phyloP scores from a whole-genome alignment of 2,113 vertebrate species.

The Percina caprodes region DNA sequence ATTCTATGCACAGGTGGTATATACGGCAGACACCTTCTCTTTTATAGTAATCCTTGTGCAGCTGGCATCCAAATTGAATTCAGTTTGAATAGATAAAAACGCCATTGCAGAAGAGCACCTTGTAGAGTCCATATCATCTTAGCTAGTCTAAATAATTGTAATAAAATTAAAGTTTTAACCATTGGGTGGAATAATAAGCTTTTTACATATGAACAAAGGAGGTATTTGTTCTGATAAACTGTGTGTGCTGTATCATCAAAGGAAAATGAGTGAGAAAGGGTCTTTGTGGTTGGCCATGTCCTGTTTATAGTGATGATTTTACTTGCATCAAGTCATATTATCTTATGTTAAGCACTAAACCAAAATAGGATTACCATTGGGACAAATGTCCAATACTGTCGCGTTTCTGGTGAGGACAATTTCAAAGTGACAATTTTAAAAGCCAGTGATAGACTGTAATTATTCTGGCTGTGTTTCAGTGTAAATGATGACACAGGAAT shows the following conservation, averaged over 20 bases:
- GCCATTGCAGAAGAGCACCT: not conserved
- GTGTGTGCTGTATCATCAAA: slow-evolving; percentile 8
- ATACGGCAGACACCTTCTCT: slow-evolving; percentile 2
- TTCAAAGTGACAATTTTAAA: no score
- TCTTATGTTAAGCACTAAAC: not conserved
- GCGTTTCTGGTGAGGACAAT: no score
- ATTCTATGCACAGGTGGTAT: slow-evolving; percentile 57
- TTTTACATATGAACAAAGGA: not conserved
- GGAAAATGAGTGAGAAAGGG: not conserved
- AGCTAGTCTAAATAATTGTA: not conserved
- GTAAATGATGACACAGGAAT: no score
- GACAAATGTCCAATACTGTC: no score
- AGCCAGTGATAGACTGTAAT: no score
- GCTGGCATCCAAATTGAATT: slow-evolving; percentile 1
- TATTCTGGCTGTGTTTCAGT: no score
- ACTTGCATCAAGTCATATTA: not conserved
- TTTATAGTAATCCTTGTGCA: slow-evolving; percentile 26
- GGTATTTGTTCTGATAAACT: not conserved
- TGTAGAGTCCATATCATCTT: not conserved
- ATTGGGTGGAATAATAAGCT: not conserved
- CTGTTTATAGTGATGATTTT: not conserved
- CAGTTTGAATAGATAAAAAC: slow-evolving; percentile 8
- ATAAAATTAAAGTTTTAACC: slow-evolving; percentile 2
- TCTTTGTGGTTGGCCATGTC: not conserved
- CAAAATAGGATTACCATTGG: not conserved